Conservation (phyloP, 2,888 invertebrate species). For the Neuroscelio doddi region DNA sequence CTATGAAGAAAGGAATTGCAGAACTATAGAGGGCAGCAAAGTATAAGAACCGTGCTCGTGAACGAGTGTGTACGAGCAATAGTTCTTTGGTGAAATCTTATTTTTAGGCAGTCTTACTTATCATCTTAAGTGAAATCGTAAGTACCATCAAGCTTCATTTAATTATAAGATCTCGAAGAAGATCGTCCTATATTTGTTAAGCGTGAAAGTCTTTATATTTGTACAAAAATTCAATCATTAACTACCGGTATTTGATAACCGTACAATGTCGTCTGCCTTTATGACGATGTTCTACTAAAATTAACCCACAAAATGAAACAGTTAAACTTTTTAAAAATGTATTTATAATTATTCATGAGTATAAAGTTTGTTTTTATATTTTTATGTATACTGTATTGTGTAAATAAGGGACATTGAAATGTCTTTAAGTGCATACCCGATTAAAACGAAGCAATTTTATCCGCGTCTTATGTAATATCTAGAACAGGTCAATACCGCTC, state of each 20-base stretch:
- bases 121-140: slow-evolving; percentile 55
- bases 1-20: neutral
- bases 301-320: slow-evolving; percentile 24
- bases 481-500: slow-evolving; percentile 65
- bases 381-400: no score
- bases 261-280: slow-evolving; percentile 59
- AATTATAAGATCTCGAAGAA: neutral
- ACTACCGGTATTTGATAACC: slow-evolving; percentile 54
- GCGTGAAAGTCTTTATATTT: neutral
- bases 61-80: slow-evolving; percentile 49
- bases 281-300: slow-evolving; percentile 28
- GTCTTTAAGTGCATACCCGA: neutral
- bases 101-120: slow-evolving; percentile 51
- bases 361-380: no score
- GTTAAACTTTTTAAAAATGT: neutral
- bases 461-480: slow-evolving; percentile 67
- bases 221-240: neutral
- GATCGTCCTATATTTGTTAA: neutral
- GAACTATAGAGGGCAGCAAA: slow-evolving; percentile 15
- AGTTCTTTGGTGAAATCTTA: slow-evolving; percentile 51
- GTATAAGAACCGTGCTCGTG: neutral
- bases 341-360: no score
- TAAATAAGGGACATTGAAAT: no score
- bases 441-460: slow-evolving; percentile 1
- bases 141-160: slow-evolving; percentile 49